These are phyloP conservation scores for Plagiodera versicolora DNA, from an alignment of 2,888 invertebrate genomes.

Conservation along the genomic window DNA sequence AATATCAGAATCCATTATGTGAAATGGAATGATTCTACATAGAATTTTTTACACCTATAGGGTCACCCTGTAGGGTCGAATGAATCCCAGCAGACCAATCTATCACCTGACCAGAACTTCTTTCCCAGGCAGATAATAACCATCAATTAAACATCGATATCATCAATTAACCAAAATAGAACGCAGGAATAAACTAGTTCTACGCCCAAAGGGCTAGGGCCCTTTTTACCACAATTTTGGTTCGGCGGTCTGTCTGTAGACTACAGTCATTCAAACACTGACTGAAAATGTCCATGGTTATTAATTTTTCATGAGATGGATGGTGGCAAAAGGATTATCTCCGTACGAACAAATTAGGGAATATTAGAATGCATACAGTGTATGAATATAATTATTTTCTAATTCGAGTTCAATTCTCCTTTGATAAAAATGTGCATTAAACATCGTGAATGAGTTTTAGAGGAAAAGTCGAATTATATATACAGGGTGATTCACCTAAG, in stretches of 20 bases:
- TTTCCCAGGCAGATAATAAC: constrained; percentile 24
- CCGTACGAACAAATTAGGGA: background rate
- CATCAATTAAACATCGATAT: constrained; percentile 30
- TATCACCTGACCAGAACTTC: constrained; percentile 16
- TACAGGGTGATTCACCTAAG: no score
- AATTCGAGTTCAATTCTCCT: no score
- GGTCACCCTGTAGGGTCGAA: background rate
- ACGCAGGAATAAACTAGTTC: constrained; percentile 22
- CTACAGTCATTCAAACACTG: constrained; percentile 18
- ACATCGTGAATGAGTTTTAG: no score
- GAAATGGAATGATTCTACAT: no score
- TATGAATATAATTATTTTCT: no score
- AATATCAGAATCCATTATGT: no score
- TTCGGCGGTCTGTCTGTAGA: constrained; percentile 12
- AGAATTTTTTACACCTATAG: background rate
- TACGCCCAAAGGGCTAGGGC: constrained; percentile 20
- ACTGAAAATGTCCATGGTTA: constrained; percentile 12
- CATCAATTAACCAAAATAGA: constrained; percentile 26
- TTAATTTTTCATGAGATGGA: constrained; percentile 5
- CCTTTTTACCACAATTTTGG: constrained; percentile 24
- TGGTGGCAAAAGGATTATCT: background rate
- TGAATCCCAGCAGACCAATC: constrained; percentile 6
- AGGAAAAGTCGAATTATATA: no score
- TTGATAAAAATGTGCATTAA: no score
- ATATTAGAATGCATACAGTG: no score